These are phyloP conservation scores for Zosterops lateralis DNA, from an alignment of 2,113 vertebrate genomes.

Conservation along the genomic window DNA sequence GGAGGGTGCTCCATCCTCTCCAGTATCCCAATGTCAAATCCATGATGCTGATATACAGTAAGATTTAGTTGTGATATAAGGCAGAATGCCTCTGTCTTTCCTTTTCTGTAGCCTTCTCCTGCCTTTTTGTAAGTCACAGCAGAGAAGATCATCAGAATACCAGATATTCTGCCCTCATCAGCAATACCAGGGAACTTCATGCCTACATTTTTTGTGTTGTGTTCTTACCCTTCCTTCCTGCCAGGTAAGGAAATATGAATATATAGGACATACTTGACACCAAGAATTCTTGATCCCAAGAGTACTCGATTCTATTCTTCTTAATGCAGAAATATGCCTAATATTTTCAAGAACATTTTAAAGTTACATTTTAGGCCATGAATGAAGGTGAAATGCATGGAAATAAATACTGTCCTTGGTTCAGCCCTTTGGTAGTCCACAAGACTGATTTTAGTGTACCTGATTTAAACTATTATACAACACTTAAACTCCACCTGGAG, in stretches of 20 bases:
- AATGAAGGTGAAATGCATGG: background rate
- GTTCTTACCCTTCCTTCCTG: background rate
- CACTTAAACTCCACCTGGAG: background rate
- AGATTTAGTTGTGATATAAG: background rate
- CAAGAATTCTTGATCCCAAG: background rate
- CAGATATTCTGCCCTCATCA: background rate
- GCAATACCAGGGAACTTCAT: background rate
- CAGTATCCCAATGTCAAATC: background rate
- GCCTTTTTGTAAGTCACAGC: background rate
- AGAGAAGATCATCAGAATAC: background rate
- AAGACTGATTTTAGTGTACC: background rate
- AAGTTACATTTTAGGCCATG: background rate
- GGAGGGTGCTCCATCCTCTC: background rate
- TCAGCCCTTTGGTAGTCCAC: background rate
- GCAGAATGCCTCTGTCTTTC: background rate
- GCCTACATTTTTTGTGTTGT: background rate
- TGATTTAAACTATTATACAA: background rate
- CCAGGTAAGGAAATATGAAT: background rate
- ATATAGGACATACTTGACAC: background rate
- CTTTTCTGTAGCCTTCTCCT: background rate
- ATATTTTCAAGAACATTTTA: background rate
- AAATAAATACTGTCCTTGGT: background rate
- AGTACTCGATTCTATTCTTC: background rate
- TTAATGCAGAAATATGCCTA: background rate
- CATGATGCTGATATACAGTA: background rate